phyloP scores from a whole-genome alignment of 2,797 vertebrate species.

The Xyrichtys novacula region DNA sequence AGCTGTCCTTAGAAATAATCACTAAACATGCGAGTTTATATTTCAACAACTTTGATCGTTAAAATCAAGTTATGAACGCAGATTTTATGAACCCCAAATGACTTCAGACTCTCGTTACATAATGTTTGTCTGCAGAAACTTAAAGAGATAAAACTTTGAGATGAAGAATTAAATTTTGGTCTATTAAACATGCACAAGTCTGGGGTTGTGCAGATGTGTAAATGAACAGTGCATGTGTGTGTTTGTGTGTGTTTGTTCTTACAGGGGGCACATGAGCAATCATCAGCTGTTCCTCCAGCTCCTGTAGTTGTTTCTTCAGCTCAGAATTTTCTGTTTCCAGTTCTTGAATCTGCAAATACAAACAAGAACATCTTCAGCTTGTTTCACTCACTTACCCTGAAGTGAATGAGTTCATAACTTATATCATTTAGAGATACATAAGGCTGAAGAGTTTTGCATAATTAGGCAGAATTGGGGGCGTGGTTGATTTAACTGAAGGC shows the following conservation, averaged over 20 bases:
- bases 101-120: not conserved
- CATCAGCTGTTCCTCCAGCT: conserved; percentile 93
- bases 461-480: no score
- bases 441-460: no score
- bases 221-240: not conserved
- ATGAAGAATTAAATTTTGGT: not conserved
- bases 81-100: not conserved
- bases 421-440: no score
- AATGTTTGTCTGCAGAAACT: not conserved
- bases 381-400: no score
- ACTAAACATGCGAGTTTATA: not conserved
- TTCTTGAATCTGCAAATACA: conserved; percentile 92
- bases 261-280: conserved; percentile 91
- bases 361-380: conserved; percentile 1
- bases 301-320: conserved; percentile 94
- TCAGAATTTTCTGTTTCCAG: conserved; percentile 96
- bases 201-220: not conserved
- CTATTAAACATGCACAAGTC: not conserved
- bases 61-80: conserved; percentile 15
- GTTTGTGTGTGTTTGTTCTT: conserved; percentile 69
- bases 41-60: conserved; percentile 20
- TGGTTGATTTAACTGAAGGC: no score
- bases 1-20: conserved; percentile 14
- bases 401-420: no score
- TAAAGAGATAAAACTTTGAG: not conserved